A percentile compares a stretch with the other conserved stretches of the same genome.
Evolutionary conservation across 2,888 invertebrate species (phyloP).

Genomic region (Axea sp.): DNA sequence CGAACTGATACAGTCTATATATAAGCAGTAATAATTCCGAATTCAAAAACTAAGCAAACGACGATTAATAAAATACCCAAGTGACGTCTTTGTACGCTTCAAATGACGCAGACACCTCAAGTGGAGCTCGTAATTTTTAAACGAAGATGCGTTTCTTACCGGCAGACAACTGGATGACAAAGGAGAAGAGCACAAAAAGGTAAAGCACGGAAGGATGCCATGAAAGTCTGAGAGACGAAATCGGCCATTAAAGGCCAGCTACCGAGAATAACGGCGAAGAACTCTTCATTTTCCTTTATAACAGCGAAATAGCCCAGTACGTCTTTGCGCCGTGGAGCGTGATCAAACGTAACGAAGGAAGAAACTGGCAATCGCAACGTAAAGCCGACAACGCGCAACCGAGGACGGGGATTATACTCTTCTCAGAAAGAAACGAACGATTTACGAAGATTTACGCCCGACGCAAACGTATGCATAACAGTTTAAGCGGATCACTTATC

Average conservation of each 20-base stretch:
- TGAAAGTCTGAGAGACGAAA: slow-evolving; percentile 48
- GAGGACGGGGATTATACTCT: slow-evolving; percentile 41
- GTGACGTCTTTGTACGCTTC: slow-evolving; percentile 42
- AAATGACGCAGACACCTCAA: slow-evolving; percentile 42
- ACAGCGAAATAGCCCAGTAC: slow-evolving; percentile 51
- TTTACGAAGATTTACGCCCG: slow-evolving; percentile 42
- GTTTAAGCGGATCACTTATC: slow-evolving; percentile 38
- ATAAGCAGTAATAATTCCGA: slow-evolving; percentile 17
- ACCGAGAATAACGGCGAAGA: slow-evolving; percentile 54
- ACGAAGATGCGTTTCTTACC: slow-evolving; percentile 13
- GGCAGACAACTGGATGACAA: slow-evolving; percentile 48
- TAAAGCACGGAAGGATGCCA: slow-evolving; percentile 24
- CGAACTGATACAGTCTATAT: slow-evolving; percentile 47
- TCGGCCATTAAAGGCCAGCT: slow-evolving; percentile 54
- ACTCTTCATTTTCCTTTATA: slow-evolving; percentile 59
- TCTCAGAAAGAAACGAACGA: slow-evolving; percentile 48
- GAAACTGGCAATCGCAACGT: slow-evolving; percentile 67
- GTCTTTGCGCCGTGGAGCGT: slow-evolving; percentile 54
- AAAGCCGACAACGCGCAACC: slow-evolving; percentile 53
- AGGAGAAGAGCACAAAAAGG: slow-evolving; percentile 35
- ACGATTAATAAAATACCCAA: slow-evolving; percentile 54
- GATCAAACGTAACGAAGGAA: slow-evolving; percentile 64
- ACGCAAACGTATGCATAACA: slow-evolving; percentile 13
- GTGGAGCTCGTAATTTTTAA: slow-evolving; percentile 52
- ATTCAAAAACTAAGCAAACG: slow-evolving; percentile 37